These are phyloP conservation scores for Aegypius monachus DNA, from an alignment of 2,113 vertebrate species.

Conservation along the genomic window DNA sequence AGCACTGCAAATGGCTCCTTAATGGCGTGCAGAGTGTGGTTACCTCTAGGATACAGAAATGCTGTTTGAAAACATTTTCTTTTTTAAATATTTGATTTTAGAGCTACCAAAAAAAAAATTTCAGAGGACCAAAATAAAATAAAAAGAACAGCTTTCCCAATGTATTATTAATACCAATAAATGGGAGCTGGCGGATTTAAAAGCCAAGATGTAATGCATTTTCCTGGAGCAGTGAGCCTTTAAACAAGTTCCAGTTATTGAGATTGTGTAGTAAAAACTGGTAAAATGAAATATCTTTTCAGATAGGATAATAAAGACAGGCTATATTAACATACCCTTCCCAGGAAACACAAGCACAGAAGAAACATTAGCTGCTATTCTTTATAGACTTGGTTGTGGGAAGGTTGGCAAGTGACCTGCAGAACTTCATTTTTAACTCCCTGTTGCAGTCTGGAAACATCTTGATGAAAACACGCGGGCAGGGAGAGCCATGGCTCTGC, in stretches of 20 bases:
- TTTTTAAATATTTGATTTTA: constrained; percentile 61
- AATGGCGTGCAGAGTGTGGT: too few species aligned
- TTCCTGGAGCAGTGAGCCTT: constrained; percentile 53
- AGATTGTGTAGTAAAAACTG: constrained; percentile 55
- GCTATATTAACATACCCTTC: neutral
- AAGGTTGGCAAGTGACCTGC: neutral
- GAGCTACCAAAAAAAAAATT: neutral
- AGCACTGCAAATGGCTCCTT: too few species aligned
- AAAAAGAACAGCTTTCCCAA: constrained; percentile 51
- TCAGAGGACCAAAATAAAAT: constrained; percentile 61
- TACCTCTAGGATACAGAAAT: constrained; percentile 33
- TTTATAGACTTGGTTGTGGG: neutral
- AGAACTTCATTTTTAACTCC: neutral
- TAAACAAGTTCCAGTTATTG: constrained; percentile 65
- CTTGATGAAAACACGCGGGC: accelerated
- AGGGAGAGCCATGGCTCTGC: neutral
- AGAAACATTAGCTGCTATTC: neutral
- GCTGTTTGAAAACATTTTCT: neutral
- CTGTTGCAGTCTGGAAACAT: neutral
- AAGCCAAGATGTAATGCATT: constrained; percentile 17
- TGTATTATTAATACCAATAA: constrained; percentile 72
- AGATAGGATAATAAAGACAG: constrained; percentile 46
- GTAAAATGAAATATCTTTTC: constrained; percentile 59
- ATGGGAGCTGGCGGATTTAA: constrained; percentile 45
- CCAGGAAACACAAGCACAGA: neutral